Percentiles rank a stretch among this genome's conserved stretches.
phyloP scores from a whole-genome alignment of 1,140 invertebrate species.

The Cotesia vestalis region DNA sequence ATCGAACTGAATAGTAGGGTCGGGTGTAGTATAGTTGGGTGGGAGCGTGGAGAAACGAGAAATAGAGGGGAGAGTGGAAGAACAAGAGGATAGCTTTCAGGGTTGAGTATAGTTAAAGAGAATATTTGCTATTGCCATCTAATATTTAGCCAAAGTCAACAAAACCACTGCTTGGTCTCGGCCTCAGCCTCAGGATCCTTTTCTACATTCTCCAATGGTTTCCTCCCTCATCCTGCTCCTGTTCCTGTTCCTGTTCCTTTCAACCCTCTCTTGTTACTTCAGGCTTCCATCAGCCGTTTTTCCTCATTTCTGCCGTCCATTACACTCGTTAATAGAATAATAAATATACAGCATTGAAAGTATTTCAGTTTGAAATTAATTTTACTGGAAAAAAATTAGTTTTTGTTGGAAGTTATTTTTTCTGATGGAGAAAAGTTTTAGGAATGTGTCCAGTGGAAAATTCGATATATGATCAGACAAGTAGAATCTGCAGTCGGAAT shows the following conservation, averaged over 20 bases:
- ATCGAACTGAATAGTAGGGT: not conserved
- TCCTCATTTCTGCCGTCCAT: conserved; percentile 38
- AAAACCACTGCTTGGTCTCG: conserved; percentile 49
- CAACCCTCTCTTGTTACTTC: not conserved
- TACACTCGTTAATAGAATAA: conserved; percentile 61
- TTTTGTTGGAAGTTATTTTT: not conserved
- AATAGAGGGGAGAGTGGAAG: conserved; percentile 2
- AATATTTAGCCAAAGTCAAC: conserved; percentile 63
- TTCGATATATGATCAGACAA: conserved; percentile 21
- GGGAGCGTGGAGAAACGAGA: not conserved
- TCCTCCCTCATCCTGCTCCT: conserved; percentile 32
- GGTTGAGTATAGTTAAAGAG: conserved; percentile 53
- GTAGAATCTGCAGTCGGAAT: too few species aligned
- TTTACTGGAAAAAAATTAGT: not conserved
- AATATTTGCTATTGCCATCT: conserved; percentile 61
- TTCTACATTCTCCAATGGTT: conserved; percentile 29
- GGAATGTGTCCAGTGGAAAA: conserved; percentile 17
- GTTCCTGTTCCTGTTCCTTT: conserved; percentile 11
- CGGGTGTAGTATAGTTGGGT: not conserved
- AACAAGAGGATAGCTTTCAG: not conserved
- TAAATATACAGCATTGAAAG: conserved; percentile 51
- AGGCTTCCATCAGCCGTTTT: conserved; percentile 12
- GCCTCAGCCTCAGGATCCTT: conserved; percentile 41
- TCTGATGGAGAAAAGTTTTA: not conserved
- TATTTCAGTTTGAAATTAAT: conserved; percentile 15